Evolutionary conservation across 2,888 invertebrate species (phyloP), one percentile per base, ranked within the genome.

Genomic region (Cerceris ruficornis): DNA sequence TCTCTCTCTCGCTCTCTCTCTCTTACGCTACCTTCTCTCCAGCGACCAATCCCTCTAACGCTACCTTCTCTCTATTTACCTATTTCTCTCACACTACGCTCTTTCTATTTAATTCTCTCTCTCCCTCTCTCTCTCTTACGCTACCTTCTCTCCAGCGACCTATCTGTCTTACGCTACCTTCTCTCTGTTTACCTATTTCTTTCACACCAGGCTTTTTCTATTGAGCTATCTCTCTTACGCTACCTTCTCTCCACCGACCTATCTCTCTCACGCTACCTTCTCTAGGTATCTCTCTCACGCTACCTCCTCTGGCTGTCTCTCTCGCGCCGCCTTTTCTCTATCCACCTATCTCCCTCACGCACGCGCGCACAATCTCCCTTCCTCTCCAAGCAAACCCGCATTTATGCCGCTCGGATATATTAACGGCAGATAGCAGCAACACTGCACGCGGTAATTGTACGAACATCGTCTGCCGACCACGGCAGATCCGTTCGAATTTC

Each of bases 401-500:
- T 67, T 67, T 49, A 57, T 46, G 41, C 57, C 39, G 9, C n/a
- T 46, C 15, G 28, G 58, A 58, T 39, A 46, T 57, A 6, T 14
- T 13, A 2, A 41, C 58, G 7, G 58, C n/a, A 7, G n/a, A 58
- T 13, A 50, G 17, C 54, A 64, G 39, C 66, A 70, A 64, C 50
- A 50, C 39, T 54, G 42, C 55, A 42, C 28, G 55, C 60, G 54
- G 64, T 77, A 77, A 72, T 72, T 69, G 69, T 66, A 64, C 52
- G 46, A 59, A 41, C 64, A 46, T 62, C 13, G 52, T 59, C 15
- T 43, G 14, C 14, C 55, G 39, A 60, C 50, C 73, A 52, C 67
- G 61, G 69, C 78, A 28, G 70, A 68, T 60, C 60, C 68, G 61
- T 77, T 80, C 70, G 74, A 61, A 70, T 74, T 64, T 70, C 69